Base-by-base conservation (phyloP, 2,888 invertebrate species). In the Hydropsyche betteni region DNA sequence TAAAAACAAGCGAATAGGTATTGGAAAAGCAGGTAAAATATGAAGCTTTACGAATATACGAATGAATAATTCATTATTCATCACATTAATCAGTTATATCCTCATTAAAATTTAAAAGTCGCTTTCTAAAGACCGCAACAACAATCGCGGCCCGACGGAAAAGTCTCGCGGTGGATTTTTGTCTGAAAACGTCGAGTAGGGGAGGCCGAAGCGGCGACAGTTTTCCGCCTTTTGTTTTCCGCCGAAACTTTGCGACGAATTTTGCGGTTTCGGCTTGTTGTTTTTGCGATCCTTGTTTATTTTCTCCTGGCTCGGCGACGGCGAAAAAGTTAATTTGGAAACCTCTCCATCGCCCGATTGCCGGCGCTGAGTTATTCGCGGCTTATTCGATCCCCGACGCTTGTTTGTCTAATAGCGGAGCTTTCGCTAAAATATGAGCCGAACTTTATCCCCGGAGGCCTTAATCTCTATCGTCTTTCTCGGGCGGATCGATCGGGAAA, bases 391-490 rank as follows among this genome's bases (percentile, higher is more conserved):
- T 51, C 51, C 69, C 14, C 16, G 14, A 69, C 14, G 51, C 52
- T 69, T 69, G 69, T 69, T 69, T 69, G 51, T 51, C 69, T 69
- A 69, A 69, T 69, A 24, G 24, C 69, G 69, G 24, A 50, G 69
- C 44, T 72, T 50, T 53, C 53, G 64, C 36, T 75, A 72, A 77
- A 77, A 73, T 77, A 74, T 77, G 75, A 75, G 74, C 64, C 61
- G 55, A 74, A 53, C 50, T 64, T 24, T 24, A 69, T 16, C 52
- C 12, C 69, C 74, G 75, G 55, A 69, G 75, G 69, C 61, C 75
- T 72, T n/a, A 53, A 14, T 36, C 51, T 34, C 53, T 77, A 75
- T 24, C 24, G 24, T 24, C 1, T 24, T 24, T 24, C 24, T 24
- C 24, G 24, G 24, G 24, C 24, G 24, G 24, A 24, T 24, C 24